These are phyloP conservation scores for Nannoperca australis DNA, from an alignment of 2,797 vertebrate genomes.

Conservation along the genomic window DNA sequence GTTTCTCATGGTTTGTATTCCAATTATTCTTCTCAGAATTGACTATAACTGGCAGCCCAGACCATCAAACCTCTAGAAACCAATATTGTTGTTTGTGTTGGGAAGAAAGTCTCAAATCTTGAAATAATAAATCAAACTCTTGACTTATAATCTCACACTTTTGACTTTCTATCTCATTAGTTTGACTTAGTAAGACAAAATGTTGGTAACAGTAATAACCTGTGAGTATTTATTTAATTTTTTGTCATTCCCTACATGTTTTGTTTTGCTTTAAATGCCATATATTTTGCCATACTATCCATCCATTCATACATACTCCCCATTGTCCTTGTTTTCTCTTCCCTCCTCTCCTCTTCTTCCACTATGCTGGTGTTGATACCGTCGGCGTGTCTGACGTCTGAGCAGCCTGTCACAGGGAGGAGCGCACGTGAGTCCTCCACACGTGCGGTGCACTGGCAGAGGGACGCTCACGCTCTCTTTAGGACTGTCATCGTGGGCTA, in stretches of 20 bases:
- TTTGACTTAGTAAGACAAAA: neutral
- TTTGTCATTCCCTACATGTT: neutral
- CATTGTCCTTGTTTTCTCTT: neutral
- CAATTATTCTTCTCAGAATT: neutral
- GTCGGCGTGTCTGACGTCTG: slow-evolving; percentile 35
- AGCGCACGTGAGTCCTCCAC: slow-evolving; percentile 71
- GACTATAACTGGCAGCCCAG: neutral
- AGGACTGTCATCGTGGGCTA: slow-evolving; percentile 72
- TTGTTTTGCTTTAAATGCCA: neutral
- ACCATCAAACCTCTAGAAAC: neutral
- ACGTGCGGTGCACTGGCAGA: slow-evolving; percentile 74
- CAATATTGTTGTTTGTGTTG: neutral
- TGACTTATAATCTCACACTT: neutral
- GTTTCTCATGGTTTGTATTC: neutral
- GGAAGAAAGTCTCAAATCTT: no score
- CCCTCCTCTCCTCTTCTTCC: neutral
- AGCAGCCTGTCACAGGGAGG: slow-evolving; percentile 33
- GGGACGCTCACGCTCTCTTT: slow-evolving; percentile 53
- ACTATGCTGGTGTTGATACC: neutral
- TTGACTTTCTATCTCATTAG: neutral
- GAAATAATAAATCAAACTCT: neutral
- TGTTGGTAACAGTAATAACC: neutral
- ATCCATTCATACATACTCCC: neutral
- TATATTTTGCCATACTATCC: neutral
- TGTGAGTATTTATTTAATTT: neutral